A percentile compares a stretch with the other conserved stretches of the same genome.
These are phyloP conservation scores for Paelopatides confundens DNA, from an alignment of 53 echinoderm and acorn worm genomes.

Conservation along the genomic window DNA sequence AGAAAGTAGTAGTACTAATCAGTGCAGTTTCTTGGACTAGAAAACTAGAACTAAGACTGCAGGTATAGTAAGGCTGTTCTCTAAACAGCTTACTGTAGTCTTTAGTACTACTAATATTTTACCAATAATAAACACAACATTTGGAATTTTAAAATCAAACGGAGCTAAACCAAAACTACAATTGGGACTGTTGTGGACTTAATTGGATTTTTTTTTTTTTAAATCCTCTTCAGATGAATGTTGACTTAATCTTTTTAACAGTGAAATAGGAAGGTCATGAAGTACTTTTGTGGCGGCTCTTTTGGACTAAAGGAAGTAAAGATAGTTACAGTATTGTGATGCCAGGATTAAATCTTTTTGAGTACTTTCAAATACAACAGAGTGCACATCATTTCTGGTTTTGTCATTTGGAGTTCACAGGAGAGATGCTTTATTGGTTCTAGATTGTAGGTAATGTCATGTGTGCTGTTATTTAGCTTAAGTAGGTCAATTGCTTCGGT, in stretches of 20 bases:
- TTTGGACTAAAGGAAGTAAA: not conserved
- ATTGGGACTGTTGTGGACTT: too few relatives aligned
- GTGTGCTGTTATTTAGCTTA: not conserved
- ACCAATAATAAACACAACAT: too few relatives aligned
- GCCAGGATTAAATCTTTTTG: not conserved
- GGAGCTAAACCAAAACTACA: too few relatives aligned
- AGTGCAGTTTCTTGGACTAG: too few relatives aligned
- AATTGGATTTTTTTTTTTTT: too few relatives aligned
- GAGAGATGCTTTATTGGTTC: not conserved
- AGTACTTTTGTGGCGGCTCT: not conserved
- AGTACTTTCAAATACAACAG: not conserved
- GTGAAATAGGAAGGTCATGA: not conserved
- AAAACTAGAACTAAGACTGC: too few relatives aligned
- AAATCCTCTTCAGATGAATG: not conserved
- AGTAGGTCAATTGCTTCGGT: not conserved
- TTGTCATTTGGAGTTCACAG: not conserved
- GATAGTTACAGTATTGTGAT: not conserved
- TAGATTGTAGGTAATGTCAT: not conserved
- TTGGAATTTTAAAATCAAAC: too few relatives aligned
- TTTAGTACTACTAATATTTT: too few relatives aligned
- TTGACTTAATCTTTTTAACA: not conserved
- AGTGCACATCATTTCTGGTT: not conserved
- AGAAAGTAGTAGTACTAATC: too few relatives aligned
- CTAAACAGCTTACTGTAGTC: too few relatives aligned
- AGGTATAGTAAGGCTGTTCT: too few relatives aligned